These are phyloP conservation scores for Triops longicaudatus DNA, from an alignment of 1,140 invertebrate species.

Conservation along the genomic window DNA sequence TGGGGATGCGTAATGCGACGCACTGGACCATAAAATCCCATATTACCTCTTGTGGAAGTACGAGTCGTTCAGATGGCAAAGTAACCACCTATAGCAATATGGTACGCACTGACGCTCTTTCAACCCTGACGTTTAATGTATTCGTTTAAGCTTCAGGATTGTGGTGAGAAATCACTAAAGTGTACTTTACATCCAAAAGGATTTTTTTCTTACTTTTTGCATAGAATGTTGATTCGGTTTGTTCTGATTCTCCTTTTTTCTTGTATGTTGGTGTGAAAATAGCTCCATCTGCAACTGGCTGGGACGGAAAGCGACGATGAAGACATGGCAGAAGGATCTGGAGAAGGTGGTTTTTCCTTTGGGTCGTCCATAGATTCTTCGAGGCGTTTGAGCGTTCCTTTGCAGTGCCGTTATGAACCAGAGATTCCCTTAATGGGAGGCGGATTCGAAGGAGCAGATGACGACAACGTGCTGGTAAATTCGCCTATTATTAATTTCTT, in stretches of 20 bases:
- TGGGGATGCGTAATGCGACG: conserved; percentile 26
- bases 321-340: conserved; percentile 33
- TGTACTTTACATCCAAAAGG: no score
- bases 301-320: conserved; percentile 32
- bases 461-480: conserved; percentile 29
- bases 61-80: conserved; percentile 27
- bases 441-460: conserved; percentile 22
- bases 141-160: no score
- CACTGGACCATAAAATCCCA: conserved; percentile 27
- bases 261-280: not conserved
- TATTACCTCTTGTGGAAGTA: conserved; percentile 30
- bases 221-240: no score
- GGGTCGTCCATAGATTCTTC: not conserved
- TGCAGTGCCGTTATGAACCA: conserved; percentile 31
- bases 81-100: conserved; percentile 29
- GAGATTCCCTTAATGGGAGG: conserved; percentile 25
- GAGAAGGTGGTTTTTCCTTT: conserved; percentile 27
- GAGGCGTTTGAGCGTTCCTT: conserved; percentile 25
- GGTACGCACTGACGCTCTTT: conserved; percentile 24
- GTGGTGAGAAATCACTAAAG: no score
- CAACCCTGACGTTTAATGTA: not conserved
- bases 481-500: not conserved
- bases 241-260: not conserved
- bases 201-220: no score
- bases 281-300: conserved; percentile 26